Conservation (phyloP, 2,797 vertebrate genomes). For the Carcharodon carcharias region DNA sequence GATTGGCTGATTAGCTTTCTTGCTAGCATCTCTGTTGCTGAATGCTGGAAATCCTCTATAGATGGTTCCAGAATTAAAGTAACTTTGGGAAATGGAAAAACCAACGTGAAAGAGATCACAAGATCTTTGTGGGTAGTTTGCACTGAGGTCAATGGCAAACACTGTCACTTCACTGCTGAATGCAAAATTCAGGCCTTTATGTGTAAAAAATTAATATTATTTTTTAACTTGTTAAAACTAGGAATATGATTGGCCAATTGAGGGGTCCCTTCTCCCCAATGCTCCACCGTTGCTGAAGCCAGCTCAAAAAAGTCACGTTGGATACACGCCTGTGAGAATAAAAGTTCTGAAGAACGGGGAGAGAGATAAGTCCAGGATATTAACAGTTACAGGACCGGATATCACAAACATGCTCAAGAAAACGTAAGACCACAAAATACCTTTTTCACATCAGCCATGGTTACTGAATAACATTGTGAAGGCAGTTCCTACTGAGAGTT, state of each 20-base stretch:
- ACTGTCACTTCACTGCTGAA: neutral
- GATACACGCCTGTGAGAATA: conserved; percentile 43
- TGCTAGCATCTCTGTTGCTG: neutral
- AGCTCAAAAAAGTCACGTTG: conserved; percentile 32
- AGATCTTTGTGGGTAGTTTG: neutral
- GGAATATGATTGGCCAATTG: conserved; percentile 48
- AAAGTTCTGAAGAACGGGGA: conserved; percentile 46
- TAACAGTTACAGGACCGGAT: conserved; percentile 39
- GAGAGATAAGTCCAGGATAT: conserved; percentile 42
- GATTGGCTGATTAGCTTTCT: neutral
- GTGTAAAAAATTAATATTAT: neutral
- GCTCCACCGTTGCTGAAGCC: conserved; percentile 46
- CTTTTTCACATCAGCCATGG: neutral
- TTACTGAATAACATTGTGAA: neutral
- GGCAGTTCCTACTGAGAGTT: neutral
- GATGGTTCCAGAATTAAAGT: neutral
- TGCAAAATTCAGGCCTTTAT: neutral
- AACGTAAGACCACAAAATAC: conserved; percentile 37
- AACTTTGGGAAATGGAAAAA: neutral
- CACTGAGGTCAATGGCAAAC: neutral
- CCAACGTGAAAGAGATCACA: neutral
- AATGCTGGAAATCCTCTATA: neutral
- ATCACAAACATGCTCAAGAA: conserved; percentile 38
- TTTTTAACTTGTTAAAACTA: conserved; percentile 43
- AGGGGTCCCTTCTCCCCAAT: conserved; percentile 48